Conservation (phyloP, 2,113 vertebrate species). For the Oryzias woworae region DNA sequence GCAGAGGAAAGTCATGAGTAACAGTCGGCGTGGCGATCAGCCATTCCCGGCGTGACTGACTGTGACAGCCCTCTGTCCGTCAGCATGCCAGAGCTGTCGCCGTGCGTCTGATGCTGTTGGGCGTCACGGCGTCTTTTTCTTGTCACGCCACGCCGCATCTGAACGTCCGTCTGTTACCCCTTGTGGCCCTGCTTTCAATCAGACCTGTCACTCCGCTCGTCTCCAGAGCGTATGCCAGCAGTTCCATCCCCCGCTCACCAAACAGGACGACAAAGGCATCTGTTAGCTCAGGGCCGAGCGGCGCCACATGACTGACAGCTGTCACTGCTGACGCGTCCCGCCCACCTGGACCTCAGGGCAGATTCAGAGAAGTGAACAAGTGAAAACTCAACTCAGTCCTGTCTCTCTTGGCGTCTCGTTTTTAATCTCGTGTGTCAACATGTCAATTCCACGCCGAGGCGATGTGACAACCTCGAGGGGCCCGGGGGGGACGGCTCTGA, state of each 20-base stretch:
- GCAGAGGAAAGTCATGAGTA: slow-evolving; percentile 41
- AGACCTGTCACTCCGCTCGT: slow-evolving; percentile 53
- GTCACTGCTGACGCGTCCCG: slow-evolving; percentile 28
- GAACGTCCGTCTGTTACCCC: slow-evolving; percentile 57
- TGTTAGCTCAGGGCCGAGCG: slow-evolving; percentile 12
- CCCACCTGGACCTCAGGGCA: slow-evolving; percentile 51
- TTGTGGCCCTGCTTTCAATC: slow-evolving; percentile 61
- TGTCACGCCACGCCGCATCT: slow-evolving; percentile 65
- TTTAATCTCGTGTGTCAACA: slow-evolving; percentile 77
- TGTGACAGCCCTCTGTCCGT: slow-evolving; percentile 68
- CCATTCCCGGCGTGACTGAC: slow-evolving; percentile 51
- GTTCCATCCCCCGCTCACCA: slow-evolving; percentile 9
- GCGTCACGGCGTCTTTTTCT: slow-evolving; percentile 63
- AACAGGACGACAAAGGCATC: slow-evolving; percentile 1
- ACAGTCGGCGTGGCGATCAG: slow-evolving; percentile 63
- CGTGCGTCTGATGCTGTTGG: slow-evolving; percentile 40
- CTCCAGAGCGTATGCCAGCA: slow-evolving; percentile 11
- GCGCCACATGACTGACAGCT: slow-evolving; percentile 49
- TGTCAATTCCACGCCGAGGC: slow-evolving; percentile 76
- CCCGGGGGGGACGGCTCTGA: slow-evolving; percentile 72
- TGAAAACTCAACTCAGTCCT: slow-evolving; percentile 29
- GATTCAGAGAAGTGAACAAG: slow-evolving; percentile 32
- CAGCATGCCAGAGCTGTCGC: slow-evolving; percentile 47
- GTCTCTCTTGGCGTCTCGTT: slow-evolving; percentile 31
- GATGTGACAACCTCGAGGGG: slow-evolving; percentile 77